Conservation (phyloP, 2,888 invertebrate genomes). For the Xestia rhomboidea region DNA sequence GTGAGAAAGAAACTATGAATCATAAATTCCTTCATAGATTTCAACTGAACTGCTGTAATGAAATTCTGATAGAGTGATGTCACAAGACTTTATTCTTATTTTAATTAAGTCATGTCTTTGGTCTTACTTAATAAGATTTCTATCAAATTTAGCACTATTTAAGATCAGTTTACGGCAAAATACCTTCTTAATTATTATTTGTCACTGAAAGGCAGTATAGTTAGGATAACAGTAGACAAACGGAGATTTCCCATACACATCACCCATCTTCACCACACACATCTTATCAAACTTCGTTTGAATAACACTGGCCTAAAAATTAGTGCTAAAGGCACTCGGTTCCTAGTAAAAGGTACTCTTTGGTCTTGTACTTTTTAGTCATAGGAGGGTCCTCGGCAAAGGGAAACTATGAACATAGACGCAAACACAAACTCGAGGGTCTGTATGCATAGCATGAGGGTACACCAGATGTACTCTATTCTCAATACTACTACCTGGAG, state of each 20-base stretch:
- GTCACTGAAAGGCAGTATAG: slow-evolving; percentile 51
- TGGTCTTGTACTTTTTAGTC: slow-evolving; percentile 76
- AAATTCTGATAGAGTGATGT: slow-evolving; percentile 45
- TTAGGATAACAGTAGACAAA: slow-evolving; percentile 33
- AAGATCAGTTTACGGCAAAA: slow-evolving; percentile 17
- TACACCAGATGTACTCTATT: slow-evolving; percentile 96
- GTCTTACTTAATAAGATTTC: slow-evolving; percentile 20
- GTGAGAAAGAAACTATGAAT: slow-evolving; percentile 14
- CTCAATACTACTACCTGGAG: slow-evolving; percentile 97
- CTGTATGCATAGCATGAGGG: slow-evolving; percentile 95
- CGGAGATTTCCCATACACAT: slow-evolving; percentile 13
- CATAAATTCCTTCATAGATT: slow-evolving; percentile 25
- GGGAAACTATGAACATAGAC: slow-evolving; percentile 92
- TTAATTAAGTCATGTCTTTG: slow-evolving; percentile 35
- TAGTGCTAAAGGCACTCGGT: slow-evolving; percentile 57
- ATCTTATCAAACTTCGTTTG: slow-evolving; percentile 20
- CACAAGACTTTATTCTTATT: slow-evolving; percentile 23
- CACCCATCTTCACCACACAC: too few relatives aligned
- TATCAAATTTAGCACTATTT: slow-evolving; percentile 16
- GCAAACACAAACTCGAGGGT: slow-evolving; percentile 95
- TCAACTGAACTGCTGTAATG: slow-evolving; percentile 30
- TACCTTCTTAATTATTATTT: slow-evolving; percentile 45
- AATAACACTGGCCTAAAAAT: slow-evolving; percentile 41
- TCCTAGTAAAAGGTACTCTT: slow-evolving; percentile 21
- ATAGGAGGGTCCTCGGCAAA: slow-evolving; percentile 92